A percentile compares a stretch with the other conserved stretches of the same genome.
phyloP scores from a whole-genome alignment of 2,797 vertebrate genomes.

The Sebastes oblongus region DNA sequence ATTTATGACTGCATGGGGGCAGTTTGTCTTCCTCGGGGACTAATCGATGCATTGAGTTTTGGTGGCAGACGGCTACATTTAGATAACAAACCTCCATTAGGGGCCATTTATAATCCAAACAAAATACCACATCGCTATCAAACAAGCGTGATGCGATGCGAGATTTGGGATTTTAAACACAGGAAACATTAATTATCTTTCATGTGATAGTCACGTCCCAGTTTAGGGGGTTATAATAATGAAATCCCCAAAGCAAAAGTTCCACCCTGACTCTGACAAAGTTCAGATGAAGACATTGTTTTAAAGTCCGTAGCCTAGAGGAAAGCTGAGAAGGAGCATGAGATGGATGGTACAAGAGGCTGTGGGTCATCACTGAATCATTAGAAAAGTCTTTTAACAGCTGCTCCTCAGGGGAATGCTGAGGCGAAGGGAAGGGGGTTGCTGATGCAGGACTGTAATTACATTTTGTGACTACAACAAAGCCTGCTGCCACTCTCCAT shows the following conservation, averaged over 20 bases:
- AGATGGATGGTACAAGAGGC: neutral
- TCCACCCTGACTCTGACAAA: neutral
- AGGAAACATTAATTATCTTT: neutral
- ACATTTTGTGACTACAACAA: slow-evolving; percentile 23
- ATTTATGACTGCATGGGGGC: slow-evolving; percentile 39
- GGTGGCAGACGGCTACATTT: slow-evolving; percentile 15
- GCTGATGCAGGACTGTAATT: slow-evolving; percentile 30
- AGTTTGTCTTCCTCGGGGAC: slow-evolving; percentile 36
- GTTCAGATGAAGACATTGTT: neutral
- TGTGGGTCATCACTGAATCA: neutral
- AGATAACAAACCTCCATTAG: neutral
- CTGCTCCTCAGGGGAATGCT: neutral
- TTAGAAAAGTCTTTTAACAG: slow-evolving; percentile 13
- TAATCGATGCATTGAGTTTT: slow-evolving; percentile 1
- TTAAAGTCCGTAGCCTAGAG: neutral
- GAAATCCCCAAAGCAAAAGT: neutral
- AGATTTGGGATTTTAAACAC: neutral
- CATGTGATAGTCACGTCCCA: neutral
- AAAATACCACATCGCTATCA: neutral
- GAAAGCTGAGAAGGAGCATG: neutral
- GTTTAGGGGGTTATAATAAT: neutral
- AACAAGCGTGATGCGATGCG: neutral
- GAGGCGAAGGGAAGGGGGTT: neutral
- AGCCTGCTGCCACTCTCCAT: neutral
- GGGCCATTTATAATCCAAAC: neutral